Evolutionary conservation across 2,888 invertebrate genomes (phyloP), one percentile per base, ranked within the genome.

Genomic region (Amblyjoppa proteus): DNA sequence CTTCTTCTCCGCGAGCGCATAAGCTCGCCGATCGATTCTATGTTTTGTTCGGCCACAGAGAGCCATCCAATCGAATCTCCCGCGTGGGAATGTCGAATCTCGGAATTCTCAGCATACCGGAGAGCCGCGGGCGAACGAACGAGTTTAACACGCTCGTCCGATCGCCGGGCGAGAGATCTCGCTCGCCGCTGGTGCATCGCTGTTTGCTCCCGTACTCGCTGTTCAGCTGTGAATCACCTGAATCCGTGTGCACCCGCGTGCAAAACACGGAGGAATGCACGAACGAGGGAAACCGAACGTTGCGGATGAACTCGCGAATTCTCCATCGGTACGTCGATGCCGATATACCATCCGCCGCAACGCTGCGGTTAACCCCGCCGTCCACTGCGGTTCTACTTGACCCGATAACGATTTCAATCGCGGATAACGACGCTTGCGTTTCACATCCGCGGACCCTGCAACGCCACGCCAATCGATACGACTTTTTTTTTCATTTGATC

Each of bases 61-160:
- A 11, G n/a, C 25, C 64, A 11, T 81, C 70, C 58, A 31, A 49
- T 58, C 58, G 41, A 28, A 34, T 76, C 80, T 66, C 84, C 25
- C 85, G 75, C 85, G 85, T 85, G 85, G 85, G 85, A 82, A 85
- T 85, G 78, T 71, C 70, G 53, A 78, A 75, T 82, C 82, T 85
- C 70, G 78, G 71, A 85, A 85, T 85, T 85, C 85, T 82, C 85
- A 85, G 85, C 78, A 85, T 85, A 58, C 82, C 85, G 31, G 53
- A 81, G 58, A 77, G 68, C 71, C 74, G 73, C 77, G 61, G 74
- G 56, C 71, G 51, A 85, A 79, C 70, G 75, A 82, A 75, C 76
- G 68, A 61, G 49, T 75, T 66, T 56, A 80, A 80, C 45, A 45
- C 80, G 58, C 34, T 51, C 58, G 66, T 51, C 53, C 73, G 28